Percentiles rank a stretch among this genome's conserved stretches.
Conservation (phyloP, 2,797 vertebrate genomes). For the Sciurus carolinensis region DNA sequence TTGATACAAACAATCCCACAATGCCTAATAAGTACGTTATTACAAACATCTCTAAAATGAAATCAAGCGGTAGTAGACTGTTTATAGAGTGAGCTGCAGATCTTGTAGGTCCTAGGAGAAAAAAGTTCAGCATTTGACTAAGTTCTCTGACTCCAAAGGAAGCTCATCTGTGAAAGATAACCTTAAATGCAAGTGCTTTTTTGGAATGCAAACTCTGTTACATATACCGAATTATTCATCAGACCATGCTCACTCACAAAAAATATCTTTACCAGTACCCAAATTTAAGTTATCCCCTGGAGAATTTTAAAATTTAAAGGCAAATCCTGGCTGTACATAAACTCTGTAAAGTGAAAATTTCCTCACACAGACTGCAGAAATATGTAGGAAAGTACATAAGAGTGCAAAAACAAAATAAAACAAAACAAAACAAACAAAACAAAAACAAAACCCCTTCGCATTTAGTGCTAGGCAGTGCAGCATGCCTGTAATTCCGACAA, state of each 20-base stretch:
- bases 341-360: conserved; percentile 21
- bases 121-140: neutral
- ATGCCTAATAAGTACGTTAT: conserved; percentile 73
- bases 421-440: too few relatives aligned
- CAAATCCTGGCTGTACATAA: neutral
- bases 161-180: neutral
- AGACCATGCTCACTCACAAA: neutral
- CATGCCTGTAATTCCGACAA: neutral
- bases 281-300: neutral
- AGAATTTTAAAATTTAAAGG: conserved; percentile 19
- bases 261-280: neutral
- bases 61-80: conserved; percentile 73
- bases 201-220: neutral
- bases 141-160: neutral
- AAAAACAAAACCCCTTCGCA: neutral
- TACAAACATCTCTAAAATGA: conserved; percentile 84
- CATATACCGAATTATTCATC: neutral
- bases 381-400: neutral
- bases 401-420: neutral
- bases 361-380: neutral
- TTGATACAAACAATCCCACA: conserved; percentile 82
- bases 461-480: neutral
- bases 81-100: conserved; percentile 68
- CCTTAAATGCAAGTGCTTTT: neutral
- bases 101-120: neutral